These are phyloP conservation scores for Podabrus alpinus DNA, from an alignment of 2,888 invertebrate genomes.

Conservation along the genomic window DNA sequence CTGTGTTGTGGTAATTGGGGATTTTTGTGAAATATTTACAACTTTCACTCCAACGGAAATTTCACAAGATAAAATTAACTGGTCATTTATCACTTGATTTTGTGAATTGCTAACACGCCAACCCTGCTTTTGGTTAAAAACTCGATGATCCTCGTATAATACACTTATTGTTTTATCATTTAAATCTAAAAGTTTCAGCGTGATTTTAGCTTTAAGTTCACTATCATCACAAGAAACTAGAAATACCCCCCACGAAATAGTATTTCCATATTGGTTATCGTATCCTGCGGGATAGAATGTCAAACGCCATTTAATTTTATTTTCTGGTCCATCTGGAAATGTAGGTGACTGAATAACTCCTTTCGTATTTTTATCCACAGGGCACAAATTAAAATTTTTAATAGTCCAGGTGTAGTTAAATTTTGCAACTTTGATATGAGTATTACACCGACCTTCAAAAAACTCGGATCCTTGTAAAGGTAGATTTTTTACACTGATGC, in stretches of 20 bases:
- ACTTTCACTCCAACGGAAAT: no score
- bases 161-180: constrained; percentile 99
- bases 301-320: constrained; percentile 99
- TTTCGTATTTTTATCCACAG: constrained; percentile 99
- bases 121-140: constrained; percentile 99
- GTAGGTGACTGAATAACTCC: no score
- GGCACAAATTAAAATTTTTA: constrained; percentile 99
- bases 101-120: constrained; percentile 98
- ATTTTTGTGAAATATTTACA: no score
- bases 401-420: constrained; percentile 99
- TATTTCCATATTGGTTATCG: constrained; percentile 99
- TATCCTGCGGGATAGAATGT: constrained; percentile 99
- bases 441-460: not conserved
- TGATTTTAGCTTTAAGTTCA: constrained; percentile 99
- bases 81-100: constrained; percentile 89
- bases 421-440: constrained; percentile 94
- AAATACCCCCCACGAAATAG: constrained; percentile 96
- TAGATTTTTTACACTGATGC: not conserved
- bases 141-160: constrained; percentile 99
- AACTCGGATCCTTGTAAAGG: not conserved
- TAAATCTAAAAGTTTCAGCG: constrained; percentile 99
- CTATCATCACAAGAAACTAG: constrained; percentile 99
- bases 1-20: no score
- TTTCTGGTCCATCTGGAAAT: constrained; percentile 98
- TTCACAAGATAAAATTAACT: no score